phyloP scores from a whole-genome alignment of 2,113 vertebrate genomes.

The Aegithalos caudatus region DNA sequence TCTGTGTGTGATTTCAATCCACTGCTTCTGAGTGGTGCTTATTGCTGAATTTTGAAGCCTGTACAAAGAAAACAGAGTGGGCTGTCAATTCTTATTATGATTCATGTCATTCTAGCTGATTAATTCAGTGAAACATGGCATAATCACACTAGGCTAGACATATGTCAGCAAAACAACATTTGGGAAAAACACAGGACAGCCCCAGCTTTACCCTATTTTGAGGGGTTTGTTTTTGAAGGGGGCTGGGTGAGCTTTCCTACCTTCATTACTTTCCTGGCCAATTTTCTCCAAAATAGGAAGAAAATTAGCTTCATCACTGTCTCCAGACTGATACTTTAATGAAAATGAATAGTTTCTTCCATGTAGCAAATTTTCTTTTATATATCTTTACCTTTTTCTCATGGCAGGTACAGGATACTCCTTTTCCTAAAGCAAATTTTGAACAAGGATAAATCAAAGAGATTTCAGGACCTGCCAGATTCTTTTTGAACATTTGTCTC shows the following conservation, averaged over 20 bases:
- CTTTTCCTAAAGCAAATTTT: neutral
- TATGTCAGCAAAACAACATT: slow-evolving; percentile 10
- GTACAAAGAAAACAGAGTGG: slow-evolving; percentile 33
- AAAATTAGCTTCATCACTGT: neutral
- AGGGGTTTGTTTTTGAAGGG: neutral
- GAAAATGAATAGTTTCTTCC: neutral
- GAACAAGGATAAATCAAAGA: neutral
- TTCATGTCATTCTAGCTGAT: slow-evolving; percentile 29
- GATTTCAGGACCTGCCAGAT: neutral
- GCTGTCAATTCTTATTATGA: slow-evolving; percentile 40
- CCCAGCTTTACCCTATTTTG: neutral
- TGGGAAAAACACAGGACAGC: neutral
- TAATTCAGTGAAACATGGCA: slow-evolving; percentile 48
- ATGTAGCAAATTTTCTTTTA: neutral
- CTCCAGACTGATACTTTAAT: neutral
- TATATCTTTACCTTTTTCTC: neutral
- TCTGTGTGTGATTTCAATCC: neutral
- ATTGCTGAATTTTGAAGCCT: slow-evolving; percentile 6
- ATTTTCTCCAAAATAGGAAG: neutral
- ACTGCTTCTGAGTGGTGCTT: neutral
- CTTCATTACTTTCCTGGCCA: neutral
- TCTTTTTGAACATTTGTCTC: neutral
- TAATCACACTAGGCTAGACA: slow-evolving; percentile 24
- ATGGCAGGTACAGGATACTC: neutral
- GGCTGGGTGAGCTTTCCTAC: neutral